These are phyloP conservation scores for Bombus impatiens DNA, from an alignment of 1,140 invertebrate species.

Conservation along the genomic window DNA sequence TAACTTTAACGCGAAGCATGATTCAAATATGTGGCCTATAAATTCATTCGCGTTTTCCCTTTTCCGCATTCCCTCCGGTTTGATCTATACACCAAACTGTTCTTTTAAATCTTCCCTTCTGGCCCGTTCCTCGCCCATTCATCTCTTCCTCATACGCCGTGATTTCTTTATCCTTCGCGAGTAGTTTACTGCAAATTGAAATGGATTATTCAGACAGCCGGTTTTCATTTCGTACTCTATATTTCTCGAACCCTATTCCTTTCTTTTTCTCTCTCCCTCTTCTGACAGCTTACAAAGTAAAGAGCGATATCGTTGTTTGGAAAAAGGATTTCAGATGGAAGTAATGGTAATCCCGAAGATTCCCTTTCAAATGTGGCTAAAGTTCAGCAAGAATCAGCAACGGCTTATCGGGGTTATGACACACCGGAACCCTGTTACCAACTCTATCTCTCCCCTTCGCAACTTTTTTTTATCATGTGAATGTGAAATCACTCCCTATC, in stretches of 20 bases:
- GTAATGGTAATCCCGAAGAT: slow-evolving; percentile 80
- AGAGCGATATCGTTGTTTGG: slow-evolving; percentile 65
- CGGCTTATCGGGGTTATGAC: slow-evolving; percentile 79
- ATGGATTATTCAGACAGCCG: slow-evolving; percentile 75
- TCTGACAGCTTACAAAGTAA: slow-evolving; percentile 15
- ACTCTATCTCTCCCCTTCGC: slow-evolving; percentile 9
- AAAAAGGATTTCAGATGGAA: slow-evolving; percentile 76
- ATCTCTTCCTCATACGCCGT: not conserved
- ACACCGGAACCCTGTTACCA: slow-evolving; percentile 66
- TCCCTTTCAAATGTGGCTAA: slow-evolving; percentile 76
- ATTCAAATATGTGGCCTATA: slow-evolving; percentile 29
- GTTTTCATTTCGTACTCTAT: slow-evolving; percentile 66
- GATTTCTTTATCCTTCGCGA: slow-evolving; percentile 46
- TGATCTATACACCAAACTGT: slow-evolving; percentile 9
- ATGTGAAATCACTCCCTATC: not conserved
- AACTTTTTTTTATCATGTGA: slow-evolving; percentile 40
- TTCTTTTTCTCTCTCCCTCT: not conserved
- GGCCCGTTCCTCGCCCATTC: not conserved
- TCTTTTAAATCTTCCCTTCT: slow-evolving; percentile 12
- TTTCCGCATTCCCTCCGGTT: not conserved
- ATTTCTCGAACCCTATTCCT: slow-evolving; percentile 32
- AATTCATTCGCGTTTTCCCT: slow-evolving; percentile 9
- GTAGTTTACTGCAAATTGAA: slow-evolving; percentile 80
- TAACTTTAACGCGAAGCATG: slow-evolving; percentile 40
- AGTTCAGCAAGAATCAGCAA: slow-evolving; percentile 74